Percentiles rank a stretch among this genome's conserved stretches.
Conservation (phyloP, 2,888 invertebrate species). For the Ramazzottius varieornatus region DNA sequence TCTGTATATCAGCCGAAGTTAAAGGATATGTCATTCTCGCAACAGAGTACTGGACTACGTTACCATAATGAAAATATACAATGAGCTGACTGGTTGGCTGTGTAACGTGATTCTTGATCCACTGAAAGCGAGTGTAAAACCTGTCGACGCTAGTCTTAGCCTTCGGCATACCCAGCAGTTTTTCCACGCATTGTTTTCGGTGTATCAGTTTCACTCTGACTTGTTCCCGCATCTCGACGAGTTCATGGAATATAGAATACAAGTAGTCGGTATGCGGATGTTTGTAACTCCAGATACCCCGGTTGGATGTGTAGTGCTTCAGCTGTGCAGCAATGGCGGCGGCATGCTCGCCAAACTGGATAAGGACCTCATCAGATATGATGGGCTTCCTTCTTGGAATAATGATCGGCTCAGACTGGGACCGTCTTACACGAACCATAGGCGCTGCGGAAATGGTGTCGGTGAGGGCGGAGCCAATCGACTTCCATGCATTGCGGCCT, state of each 20-base stretch:
- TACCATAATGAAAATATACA: not conserved
- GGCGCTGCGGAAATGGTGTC: too few relatives aligned
- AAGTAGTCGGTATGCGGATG: not conserved
- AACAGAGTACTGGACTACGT: not conserved
- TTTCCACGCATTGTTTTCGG: not conserved
- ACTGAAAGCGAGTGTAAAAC: conserved; percentile 2
- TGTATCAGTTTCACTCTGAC: not conserved
- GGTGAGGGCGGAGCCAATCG: too few relatives aligned
- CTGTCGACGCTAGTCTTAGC: not conserved
- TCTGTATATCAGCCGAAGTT: not conserved
- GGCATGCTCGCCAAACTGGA: not conserved
- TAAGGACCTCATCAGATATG: not conserved
- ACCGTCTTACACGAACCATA: not conserved
- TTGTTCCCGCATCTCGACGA: not conserved
- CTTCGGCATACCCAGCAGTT: not conserved
- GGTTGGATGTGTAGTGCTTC: not conserved
- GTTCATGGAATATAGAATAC: not conserved
- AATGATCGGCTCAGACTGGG: not conserved
- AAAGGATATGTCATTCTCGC: not conserved
- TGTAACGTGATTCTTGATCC: not conserved
- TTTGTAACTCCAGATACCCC: not conserved
- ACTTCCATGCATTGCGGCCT: not conserved
- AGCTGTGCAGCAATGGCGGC: not conserved
- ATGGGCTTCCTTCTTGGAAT: not conserved
- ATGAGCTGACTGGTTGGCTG: not conserved